phyloP scores from a whole-genome alignment of 2,797 vertebrate species.

The Pseudopleuronectes americanus region DNA sequence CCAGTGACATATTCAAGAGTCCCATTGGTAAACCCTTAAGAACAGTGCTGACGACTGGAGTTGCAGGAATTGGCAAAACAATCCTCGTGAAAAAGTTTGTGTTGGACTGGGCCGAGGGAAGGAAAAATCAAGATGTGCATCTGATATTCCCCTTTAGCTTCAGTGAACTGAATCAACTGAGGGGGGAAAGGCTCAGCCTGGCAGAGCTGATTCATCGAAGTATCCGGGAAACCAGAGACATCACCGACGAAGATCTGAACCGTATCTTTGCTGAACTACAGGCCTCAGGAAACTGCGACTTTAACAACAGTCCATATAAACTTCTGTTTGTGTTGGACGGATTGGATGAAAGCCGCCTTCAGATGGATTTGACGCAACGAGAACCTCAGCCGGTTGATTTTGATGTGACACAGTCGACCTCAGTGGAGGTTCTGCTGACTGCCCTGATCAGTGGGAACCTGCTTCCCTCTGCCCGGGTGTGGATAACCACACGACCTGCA shows the following conservation, averaged over 20 bases:
- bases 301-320: neutral
- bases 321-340: conserved; percentile 14
- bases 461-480: neutral
- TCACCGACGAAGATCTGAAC: neutral
- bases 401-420: neutral
- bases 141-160: conserved; percentile 1
- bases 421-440: neutral
- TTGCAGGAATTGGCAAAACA: conserved; percentile 41
- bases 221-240: neutral
- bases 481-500: neutral
- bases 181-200: neutral
- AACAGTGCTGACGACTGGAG: conserved; percentile 1
- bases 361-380: neutral
- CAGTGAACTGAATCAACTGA: neutral
- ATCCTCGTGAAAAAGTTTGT: conserved; percentile 39
- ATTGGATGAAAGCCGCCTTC: conserved; percentile 2
- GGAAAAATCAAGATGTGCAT: conserved; percentile 3
- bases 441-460: neutral
- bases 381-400: neutral
- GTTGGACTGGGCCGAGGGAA: conserved; percentile 39
- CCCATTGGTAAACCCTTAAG: neutral
- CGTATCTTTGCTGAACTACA: neutral
- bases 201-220: neutral
- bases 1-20: neutral
- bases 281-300: neutral